A percentile compares a stretch with the other conserved stretches of the same genome.
phyloP scores from a whole-genome alignment of 2,797 vertebrate species.

The Serranus cabrilla region DNA sequence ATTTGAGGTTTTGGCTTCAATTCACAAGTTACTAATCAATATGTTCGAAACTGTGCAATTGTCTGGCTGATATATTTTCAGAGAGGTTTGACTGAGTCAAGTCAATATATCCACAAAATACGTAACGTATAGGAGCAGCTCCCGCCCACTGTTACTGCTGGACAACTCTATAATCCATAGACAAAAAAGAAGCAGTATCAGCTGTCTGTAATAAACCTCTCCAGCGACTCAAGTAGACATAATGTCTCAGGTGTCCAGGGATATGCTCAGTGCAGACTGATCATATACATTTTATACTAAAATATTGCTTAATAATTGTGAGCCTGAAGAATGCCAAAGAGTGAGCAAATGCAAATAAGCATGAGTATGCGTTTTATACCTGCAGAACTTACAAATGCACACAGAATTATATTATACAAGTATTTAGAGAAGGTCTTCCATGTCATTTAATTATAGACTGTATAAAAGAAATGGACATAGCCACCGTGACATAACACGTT shows the following conservation, averaged over 20 bases:
- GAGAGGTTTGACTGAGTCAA: conserved; percentile 8
- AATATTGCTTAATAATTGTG: conserved; percentile 37
- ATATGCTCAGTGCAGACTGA: conserved; percentile 24
- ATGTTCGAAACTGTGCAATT: conserved; percentile 2
- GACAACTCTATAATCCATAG: conserved; percentile 33
- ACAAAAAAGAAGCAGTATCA: conserved; percentile 31
- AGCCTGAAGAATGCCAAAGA: background rate
- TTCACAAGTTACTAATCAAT: conserved; percentile 28
- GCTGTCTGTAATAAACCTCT: conserved; percentile 22
- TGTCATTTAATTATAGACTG: background rate
- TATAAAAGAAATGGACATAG: too few species aligned
- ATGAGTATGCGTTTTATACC: background rate
- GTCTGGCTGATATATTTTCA: conserved; percentile 25
- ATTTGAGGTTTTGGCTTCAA: conserved; percentile 5
- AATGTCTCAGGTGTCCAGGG: conserved; percentile 24
- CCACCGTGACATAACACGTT: too few species aligned
- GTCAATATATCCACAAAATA: conserved; percentile 22
- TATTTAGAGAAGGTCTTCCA: background rate
- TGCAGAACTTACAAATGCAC: background rate
- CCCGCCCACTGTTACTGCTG: conserved; percentile 24
- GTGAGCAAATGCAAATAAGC: conserved; percentile 7
- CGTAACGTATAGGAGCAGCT: conserved; percentile 25
- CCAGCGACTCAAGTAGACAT: conserved; percentile 37
- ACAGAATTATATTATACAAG: background rate
- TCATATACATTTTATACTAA: conserved; percentile 18